Evolutionary conservation across 2,113 vertebrate genomes (phyloP), one percentile per base, ranked within the genome.

Genomic region (Tenebrosternarchus preto): DNA sequence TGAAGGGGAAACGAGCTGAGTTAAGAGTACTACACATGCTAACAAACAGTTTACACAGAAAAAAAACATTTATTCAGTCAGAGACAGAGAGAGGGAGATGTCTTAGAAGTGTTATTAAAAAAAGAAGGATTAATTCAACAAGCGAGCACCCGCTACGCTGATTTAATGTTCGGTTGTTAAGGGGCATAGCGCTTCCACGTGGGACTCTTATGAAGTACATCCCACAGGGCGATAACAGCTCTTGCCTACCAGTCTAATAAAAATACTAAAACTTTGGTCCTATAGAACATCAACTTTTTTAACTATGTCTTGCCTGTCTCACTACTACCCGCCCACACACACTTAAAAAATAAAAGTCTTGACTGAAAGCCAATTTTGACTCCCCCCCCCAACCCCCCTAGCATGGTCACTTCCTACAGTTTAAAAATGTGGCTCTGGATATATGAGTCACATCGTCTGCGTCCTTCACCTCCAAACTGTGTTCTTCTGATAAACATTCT

Each of bases 111-210:
- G 53, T 2, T 2, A 55, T 4, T 55, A 55, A 55, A 19, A 55
- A 55, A 76, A 29, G 63, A 17, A 50, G 43, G 19, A 15, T 76
- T 69, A 25, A 31, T 75, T 36, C 69, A 19, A 46, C 31, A 29
- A 55, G 61, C 33, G 57, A 79, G 68, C 76, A 84, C 75, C 80
- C 76, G 70, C 27, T 63, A 39, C 76, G 70, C 27, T 63, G 27
- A 24, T 46, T 27, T 84, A 85, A 82, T 82, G 64, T 66, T 33
- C 33, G 27, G 59, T 11, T 25, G 31, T 66, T 64, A 60, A 74
- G 60, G 46, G 72, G 76, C 64, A 63, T 57, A 61, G 31, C n/a
- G n/a, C 76, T 71, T 7, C 24, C 70, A 69, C 36, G 19, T 7
- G 60, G 80, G 64, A 82, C 43, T 74, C 56, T 36, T 61, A 16